Conservation (phyloP, 2,888 invertebrate genomes). For the Lepidochrysops patricia region DNA sequence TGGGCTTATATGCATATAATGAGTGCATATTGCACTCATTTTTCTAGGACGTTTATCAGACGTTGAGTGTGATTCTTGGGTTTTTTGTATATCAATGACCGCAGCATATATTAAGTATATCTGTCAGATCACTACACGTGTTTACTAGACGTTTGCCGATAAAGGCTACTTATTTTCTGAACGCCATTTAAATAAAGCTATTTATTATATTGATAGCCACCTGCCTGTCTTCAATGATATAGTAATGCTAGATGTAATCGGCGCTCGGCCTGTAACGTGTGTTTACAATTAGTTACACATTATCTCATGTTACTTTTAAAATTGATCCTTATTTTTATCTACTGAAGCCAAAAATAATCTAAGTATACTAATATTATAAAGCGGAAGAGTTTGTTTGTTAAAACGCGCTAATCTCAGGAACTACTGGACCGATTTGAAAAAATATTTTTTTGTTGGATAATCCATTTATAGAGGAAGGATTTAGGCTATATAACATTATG, state of each 20-base stretch:
- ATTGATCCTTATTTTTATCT: background rate
- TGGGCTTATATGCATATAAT: too few relatives aligned
- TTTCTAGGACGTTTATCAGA: too few relatives aligned
- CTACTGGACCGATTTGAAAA: too few relatives aligned
- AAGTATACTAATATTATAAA: background rate
- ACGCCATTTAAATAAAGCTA: slow-evolving; percentile 15
- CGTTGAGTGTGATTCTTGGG: too few relatives aligned
- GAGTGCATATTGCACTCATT: too few relatives aligned
- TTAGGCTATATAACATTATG: too few relatives aligned
- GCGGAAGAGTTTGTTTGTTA: too few relatives aligned
- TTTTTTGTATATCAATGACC: too few relatives aligned
- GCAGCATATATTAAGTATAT: slow-evolving; percentile 5
- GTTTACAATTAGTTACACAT: slow-evolving; percentile 3
- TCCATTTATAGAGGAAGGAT: too few relatives aligned
- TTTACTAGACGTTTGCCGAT: slow-evolving; percentile 14
- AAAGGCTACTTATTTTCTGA: slow-evolving; percentile 14
- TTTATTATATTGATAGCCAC: slow-evolving; percentile 16
- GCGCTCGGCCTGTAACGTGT: background rate
- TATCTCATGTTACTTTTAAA: background rate
- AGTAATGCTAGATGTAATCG: slow-evolving; percentile 15
- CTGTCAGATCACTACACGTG: slow-evolving; percentile 14
- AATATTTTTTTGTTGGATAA: too few relatives aligned
- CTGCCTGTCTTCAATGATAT: slow-evolving; percentile 15
- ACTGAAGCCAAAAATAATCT: background rate
- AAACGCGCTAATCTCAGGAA: too few relatives aligned